These are phyloP conservation scores for Gallinago undulata DNA, from an alignment of 2,113 vertebrate genomes.

Conservation along the genomic window DNA sequence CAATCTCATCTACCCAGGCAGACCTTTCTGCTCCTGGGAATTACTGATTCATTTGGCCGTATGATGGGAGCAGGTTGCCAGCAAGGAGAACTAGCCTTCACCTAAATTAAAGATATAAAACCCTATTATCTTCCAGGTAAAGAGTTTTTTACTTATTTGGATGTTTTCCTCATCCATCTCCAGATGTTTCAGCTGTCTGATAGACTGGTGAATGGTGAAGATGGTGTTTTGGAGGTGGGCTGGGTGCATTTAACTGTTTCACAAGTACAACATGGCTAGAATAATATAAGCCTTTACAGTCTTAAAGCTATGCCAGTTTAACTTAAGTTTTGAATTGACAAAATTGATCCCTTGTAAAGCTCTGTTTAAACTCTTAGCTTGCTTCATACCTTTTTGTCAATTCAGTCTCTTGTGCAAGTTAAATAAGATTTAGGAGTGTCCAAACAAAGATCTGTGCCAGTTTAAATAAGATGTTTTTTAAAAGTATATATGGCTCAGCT, in stretches of 20 bases:
- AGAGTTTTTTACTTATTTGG: not conserved
- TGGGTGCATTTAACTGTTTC: not conserved
- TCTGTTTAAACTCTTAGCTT: not conserved
- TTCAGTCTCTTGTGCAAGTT: not conserved
- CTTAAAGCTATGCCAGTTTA: not conserved
- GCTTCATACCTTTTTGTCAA: not conserved
- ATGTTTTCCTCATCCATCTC: not conserved
- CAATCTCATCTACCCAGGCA: not conserved
- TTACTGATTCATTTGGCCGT: not conserved
- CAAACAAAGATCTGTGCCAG: not conserved
- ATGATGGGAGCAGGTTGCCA: not conserved
- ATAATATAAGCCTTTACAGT: not conserved
- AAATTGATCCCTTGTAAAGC: not conserved
- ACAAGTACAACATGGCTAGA: not conserved
- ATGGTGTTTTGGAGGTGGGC: not conserved
- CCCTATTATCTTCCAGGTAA: not conserved
- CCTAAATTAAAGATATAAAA: not conserved
- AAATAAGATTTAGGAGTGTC: not conserved
- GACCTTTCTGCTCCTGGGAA: not conserved
- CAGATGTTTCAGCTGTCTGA: not conserved
- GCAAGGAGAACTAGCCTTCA: not conserved
- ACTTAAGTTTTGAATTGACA: not conserved
- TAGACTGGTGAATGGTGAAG: not conserved
- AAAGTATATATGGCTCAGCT: not conserved
- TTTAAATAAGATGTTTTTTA: not conserved